phyloP scores from a whole-genome alignment of 2,888 invertebrate species.

The Tholera decimalis region DNA sequence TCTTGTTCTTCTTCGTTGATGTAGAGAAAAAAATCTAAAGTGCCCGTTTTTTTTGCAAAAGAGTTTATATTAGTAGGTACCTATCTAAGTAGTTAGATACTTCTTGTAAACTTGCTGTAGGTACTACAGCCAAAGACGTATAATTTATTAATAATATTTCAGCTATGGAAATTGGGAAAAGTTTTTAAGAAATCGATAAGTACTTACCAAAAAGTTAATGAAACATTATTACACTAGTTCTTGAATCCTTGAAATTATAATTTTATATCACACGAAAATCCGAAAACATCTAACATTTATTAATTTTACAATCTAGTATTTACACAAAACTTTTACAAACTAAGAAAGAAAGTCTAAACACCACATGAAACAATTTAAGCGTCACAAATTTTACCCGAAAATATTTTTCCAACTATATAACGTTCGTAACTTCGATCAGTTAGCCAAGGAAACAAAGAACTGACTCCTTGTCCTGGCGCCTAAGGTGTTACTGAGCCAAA shows the following conservation, averaged over 20 bases:
- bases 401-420: slow-evolving; percentile 65
- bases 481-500: slow-evolving; percentile 84
- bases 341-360: slow-evolving; percentile 32
- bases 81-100: no score
- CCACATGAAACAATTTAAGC: slow-evolving; percentile 43
- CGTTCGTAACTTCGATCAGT: slow-evolving; percentile 78
- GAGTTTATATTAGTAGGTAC: no score
- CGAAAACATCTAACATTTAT: slow-evolving; percentile 51
- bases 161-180: no score
- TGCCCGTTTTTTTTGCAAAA: no score
- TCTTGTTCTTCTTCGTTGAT: no score
- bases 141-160: no score
- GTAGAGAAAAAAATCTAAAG: no score
- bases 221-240: slow-evolving; percentile 24
- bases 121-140: no score
- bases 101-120: no score
- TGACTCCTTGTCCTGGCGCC: slow-evolving; percentile 74
- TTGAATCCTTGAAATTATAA: slow-evolving; percentile 29
- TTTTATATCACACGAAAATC: slow-evolving; percentile 46
- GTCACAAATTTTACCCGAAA: slow-evolving; percentile 47
- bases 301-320: slow-evolving; percentile 44
- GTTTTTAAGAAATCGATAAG: neutral
- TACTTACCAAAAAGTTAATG: slow-evolving; percentile 50
- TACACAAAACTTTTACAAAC: slow-evolving; percentile 54
- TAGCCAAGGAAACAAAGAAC: slow-evolving; percentile 58